phyloP scores from a whole-genome alignment of 2,797 vertebrate genomes.

The Cossypha polioptera region DNA sequence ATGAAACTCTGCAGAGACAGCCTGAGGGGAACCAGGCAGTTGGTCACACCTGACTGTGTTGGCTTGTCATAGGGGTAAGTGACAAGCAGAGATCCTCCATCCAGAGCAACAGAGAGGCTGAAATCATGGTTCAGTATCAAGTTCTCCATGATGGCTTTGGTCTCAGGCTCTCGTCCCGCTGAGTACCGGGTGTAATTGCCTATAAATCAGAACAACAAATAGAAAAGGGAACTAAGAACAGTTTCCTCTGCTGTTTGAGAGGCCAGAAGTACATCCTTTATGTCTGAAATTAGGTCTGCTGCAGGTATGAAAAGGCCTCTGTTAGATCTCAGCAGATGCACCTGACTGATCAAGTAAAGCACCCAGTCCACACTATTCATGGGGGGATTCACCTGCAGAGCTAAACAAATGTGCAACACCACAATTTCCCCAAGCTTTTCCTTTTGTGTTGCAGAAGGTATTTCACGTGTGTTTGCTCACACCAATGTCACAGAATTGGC shows the following conservation, averaged over 20 bases:
- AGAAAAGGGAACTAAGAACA: not conserved
- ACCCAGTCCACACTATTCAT: not conserved
- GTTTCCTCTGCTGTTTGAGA: not conserved
- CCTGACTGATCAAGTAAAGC: not conserved
- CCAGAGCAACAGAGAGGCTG: conserved; percentile 91
- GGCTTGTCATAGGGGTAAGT: conserved; percentile 96
- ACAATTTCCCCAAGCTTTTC: not conserved
- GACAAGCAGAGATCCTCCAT: conserved; percentile 90
- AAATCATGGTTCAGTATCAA: conserved; percentile 87
- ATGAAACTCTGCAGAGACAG: not conserved
- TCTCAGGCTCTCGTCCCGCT: conserved; percentile 85
- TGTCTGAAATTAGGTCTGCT: not conserved
- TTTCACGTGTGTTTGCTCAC: not conserved
- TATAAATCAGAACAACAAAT: conserved; percentile 54
- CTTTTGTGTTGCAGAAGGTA: not conserved
- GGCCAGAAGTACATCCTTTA: not conserved
- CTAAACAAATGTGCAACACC: not conserved
- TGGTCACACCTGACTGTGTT: conserved; percentile 84
- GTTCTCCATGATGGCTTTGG: conserved; percentile 87
- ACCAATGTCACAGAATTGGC: not conserved
- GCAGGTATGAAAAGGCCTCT: not conserved
- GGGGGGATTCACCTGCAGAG: not conserved
- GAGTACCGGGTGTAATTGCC: conserved; percentile 86
- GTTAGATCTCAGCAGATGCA: not conserved
- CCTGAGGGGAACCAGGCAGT: not conserved